A percentile compares a stretch with the other conserved stretches of the same genome.
phyloP scores from a whole-genome alignment of 2,113 vertebrate species.

The Catharus fuscescens region DNA sequence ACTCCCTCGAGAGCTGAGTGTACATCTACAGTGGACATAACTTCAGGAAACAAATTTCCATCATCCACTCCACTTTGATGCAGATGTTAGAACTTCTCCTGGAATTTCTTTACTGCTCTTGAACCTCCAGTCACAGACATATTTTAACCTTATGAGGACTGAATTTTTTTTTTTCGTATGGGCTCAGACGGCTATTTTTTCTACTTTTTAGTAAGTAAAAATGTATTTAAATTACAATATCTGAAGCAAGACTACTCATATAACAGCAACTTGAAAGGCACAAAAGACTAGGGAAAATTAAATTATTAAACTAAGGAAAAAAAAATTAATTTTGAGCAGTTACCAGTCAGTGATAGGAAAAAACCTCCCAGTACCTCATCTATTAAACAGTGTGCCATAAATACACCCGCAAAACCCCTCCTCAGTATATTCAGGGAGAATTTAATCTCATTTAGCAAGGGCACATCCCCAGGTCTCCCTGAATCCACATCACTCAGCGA shows the following conservation, averaged over 20 bases:
- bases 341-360: neutral
- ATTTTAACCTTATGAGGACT: neutral
- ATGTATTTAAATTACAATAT: neutral
- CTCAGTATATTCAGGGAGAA: neutral
- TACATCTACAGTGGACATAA: neutral
- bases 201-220: neutral
- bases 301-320: neutral
- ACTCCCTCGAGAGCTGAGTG: neutral
- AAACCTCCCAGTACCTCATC: neutral
- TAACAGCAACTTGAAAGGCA: neutral
- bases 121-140: neutral
- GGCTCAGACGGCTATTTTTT: neutral
- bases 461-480: slow-evolving; percentile 16
- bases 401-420: neutral
- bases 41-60: neutral
- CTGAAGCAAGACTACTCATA: neutral
- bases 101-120: neutral
- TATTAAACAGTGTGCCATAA: neutral
- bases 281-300: neutral
- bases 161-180: neutral
- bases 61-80: neutral
- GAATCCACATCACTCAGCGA: slow-evolving; percentile 53
- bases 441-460: slow-evolving; percentile 24
- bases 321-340: neutral
- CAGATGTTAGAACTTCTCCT: neutral